A percentile compares a stretch with the other conserved stretches of the same genome.
Conservation (phyloP, 92 coral and sea anemone genomes). For the Zoanthus sansibaricus region DNA sequence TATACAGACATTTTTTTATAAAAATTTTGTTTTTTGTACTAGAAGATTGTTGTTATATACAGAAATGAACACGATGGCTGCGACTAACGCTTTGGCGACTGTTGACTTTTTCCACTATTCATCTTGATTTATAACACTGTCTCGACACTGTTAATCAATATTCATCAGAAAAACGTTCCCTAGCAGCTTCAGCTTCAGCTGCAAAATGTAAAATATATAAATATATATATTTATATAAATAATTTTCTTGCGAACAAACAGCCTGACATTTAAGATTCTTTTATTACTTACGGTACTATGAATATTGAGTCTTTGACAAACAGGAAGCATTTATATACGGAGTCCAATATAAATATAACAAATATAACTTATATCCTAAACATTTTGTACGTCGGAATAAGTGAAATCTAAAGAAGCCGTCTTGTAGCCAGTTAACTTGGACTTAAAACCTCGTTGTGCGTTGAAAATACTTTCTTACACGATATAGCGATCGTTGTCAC, state of each 20-base stretch:
- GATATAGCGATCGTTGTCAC: neutral
- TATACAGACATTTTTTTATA: too few species aligned
- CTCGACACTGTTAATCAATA: neutral
- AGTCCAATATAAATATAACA: neutral
- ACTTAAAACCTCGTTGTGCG: neutral
- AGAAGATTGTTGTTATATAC: too few species aligned
- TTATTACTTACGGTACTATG: neutral
- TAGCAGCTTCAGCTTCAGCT: neutral
- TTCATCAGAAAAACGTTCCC: neutral
- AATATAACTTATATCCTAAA: neutral
- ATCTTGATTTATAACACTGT: too few species aligned
- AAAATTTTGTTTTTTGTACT: too few species aligned
- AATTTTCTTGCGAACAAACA: neutral
- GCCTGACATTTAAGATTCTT: neutral
- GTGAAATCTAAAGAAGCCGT: neutral
- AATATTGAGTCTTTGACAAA: neutral
- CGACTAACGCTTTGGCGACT: too few species aligned
- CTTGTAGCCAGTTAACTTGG: neutral
- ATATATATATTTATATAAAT: neutral
- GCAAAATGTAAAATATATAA: too few species aligned
- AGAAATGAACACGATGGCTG: too few species aligned
- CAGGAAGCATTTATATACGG: neutral
- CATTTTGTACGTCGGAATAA: neutral
- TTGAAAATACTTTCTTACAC: neutral
- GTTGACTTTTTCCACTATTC: too few species aligned